Evolutionary conservation across 2,888 invertebrate species (phyloP).

Genomic region (Lithophane semibrunnea): DNA sequence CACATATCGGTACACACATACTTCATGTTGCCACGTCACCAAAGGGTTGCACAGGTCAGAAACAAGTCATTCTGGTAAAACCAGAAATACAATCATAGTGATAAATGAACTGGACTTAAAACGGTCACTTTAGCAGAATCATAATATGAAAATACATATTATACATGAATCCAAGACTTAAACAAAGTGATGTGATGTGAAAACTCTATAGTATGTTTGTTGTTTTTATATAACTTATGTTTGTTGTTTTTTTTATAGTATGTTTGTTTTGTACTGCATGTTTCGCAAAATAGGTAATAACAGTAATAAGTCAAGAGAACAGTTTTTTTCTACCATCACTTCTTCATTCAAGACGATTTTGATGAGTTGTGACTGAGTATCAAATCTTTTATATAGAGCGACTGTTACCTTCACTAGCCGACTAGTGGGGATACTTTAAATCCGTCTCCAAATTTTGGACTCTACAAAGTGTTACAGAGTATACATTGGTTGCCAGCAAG

Average conservation of each 20-base stretch:
- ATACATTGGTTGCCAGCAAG: background rate
- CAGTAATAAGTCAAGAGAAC: background rate
- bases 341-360: background rate
- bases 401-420: background rate
- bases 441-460: background rate
- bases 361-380: background rate
- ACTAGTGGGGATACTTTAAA: background rate
- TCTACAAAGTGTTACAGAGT: background rate
- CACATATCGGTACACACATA: background rate
- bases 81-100: background rate
- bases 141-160: no score
- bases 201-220: no score
- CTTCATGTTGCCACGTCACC: conserved; percentile 1
- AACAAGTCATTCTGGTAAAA: conserved; percentile 12
- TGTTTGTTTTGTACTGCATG: no score
- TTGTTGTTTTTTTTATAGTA: no score
- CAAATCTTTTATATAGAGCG: background rate
- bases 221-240: no score
- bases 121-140: no score
- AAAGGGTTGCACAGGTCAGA: conserved; percentile 28
- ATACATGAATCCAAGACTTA: no score
- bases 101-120: background rate
- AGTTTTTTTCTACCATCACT: background rate
- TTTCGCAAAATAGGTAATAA: background rate
- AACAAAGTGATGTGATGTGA: no score